These are phyloP conservation scores for Seriola aureovittata DNA, from an alignment of 2,113 vertebrate species.

Conservation along the genomic window DNA sequence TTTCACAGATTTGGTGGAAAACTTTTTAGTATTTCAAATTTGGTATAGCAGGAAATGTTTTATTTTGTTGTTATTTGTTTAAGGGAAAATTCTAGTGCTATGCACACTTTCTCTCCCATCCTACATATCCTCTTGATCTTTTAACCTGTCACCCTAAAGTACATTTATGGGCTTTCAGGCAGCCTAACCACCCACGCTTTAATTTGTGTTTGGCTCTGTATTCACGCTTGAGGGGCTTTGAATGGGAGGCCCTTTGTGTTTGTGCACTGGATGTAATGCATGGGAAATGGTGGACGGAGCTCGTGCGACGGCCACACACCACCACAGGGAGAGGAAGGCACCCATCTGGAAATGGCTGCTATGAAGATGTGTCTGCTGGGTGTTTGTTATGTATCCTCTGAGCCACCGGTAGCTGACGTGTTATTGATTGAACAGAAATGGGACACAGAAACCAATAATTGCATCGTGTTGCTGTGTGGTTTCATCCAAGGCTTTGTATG, in stretches of 20 bases:
- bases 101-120: not conserved
- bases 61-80: not conserved
- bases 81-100: not conserved
- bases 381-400: constrained; percentile 37
- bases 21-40: not conserved
- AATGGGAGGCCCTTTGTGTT: constrained; percentile 70
- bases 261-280: constrained; percentile 68
- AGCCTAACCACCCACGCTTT: constrained; percentile 63
- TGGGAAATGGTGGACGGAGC: constrained; percentile 56
- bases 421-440: constrained; percentile 68
- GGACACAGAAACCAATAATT: constrained; percentile 57
- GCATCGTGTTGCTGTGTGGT: constrained; percentile 18
- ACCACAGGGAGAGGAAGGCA: constrained; percentile 51
- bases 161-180: constrained; percentile 67
- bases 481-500: constrained; percentile 22
- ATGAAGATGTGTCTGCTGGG: constrained; percentile 46
- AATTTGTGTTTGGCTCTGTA: constrained; percentile 62
- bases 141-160: constrained; percentile 43
- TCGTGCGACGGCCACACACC: constrained; percentile 36
- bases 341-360: constrained; percentile 59
- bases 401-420: not conserved
- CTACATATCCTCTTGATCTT: constrained; percentile 46
- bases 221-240: constrained; percentile 62
- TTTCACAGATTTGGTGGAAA: not conserved
- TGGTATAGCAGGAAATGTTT: not conserved